Evolutionary conservation across 2,113 vertebrate species (phyloP), one percentile per base, ranked within the genome.

Genomic region (Plotosus lineatus): DNA sequence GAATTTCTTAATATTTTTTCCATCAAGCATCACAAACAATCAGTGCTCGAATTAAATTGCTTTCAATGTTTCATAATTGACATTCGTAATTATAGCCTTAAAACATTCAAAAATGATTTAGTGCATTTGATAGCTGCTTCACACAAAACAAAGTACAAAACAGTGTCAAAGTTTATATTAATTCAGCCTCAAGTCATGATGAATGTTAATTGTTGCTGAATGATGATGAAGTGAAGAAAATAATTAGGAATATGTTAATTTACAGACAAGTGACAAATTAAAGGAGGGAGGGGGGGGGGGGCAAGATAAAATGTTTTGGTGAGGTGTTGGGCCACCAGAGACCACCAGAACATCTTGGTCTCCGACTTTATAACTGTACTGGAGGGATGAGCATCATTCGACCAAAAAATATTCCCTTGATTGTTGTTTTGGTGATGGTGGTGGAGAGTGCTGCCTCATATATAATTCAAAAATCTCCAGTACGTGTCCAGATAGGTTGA

Each of bases 211-310:
- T 83, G 85, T 86, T 80, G 55, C 76, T 77, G 61, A 86, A 83
- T 83, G 83, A 83, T 83, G 85, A 86, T 83, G 82, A 83, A 85
- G 81, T 74, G 74, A 68, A 81, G 65, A 81, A 86, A 83, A 83
- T 86, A 86, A 86, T 86, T 86, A 86, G 85, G 85, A 86, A 83
- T 83, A 86, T 86, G 85, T 74, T 78, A 86, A 86, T 83, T 19
- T 84, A 53, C 66, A 50, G 46, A 58, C 15, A 19, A 48, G 28
- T 73, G 19, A 83, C 69, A 66, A 68, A 69, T 51, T 75, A 75
- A 28, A n/a, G n/a, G n/a, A n/a, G n/a, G n/a, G n/a, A n/a, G n/a
- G n/a, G n/a, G n/a, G n/a, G n/a, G n/a, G 51, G 23, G 12, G 31
- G 12, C 17, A 28, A 51, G 15, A 33, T 72, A 56, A 76, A 60